phyloP scores from a whole-genome alignment of 2,797 vertebrate genomes.

The Potorous gilbertii region DNA sequence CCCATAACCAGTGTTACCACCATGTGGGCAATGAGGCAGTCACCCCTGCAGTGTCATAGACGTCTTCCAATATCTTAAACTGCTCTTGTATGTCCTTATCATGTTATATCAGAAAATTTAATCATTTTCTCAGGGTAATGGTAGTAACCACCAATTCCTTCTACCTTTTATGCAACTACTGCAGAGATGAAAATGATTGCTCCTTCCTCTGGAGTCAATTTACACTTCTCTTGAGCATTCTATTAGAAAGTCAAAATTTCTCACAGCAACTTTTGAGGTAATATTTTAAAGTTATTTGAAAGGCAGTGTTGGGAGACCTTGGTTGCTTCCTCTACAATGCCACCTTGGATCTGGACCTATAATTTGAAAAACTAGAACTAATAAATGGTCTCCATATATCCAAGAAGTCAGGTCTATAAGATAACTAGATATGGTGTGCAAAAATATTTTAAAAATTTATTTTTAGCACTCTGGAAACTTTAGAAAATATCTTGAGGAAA shows the following conservation, averaged over 20 bases:
- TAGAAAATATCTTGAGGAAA: background rate
- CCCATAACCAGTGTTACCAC: no score
- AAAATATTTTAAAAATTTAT: background rate
- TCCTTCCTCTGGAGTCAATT: constrained; percentile 90
- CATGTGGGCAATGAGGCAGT: no score
- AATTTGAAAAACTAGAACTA: background rate
- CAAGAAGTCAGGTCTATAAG: background rate
- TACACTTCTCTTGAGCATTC: background rate
- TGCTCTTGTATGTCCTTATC: constrained; percentile 86
- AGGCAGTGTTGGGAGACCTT: background rate
- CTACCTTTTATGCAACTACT: constrained; percentile 86
- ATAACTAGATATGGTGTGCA: background rate
- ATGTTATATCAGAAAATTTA: constrained; percentile 85
- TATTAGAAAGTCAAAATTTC: background rate
- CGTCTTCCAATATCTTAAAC: constrained; percentile 85
- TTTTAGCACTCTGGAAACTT: background rate
- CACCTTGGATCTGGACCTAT: background rate
- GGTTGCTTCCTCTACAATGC: background rate
- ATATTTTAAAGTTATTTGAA: background rate
- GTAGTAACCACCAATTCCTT: constrained; percentile 90
- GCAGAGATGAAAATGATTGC: constrained; percentile 88
- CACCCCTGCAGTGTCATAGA: no score
- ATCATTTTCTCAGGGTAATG: constrained; percentile 90
- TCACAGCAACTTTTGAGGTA: background rate
- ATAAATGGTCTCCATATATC: background rate